A percentile compares a stretch with the other conserved stretches of the same genome.
These are phyloP conservation scores for Manis javanica DNA, from an alignment of 2,797 vertebrate genomes.

Conservation along the genomic window DNA sequence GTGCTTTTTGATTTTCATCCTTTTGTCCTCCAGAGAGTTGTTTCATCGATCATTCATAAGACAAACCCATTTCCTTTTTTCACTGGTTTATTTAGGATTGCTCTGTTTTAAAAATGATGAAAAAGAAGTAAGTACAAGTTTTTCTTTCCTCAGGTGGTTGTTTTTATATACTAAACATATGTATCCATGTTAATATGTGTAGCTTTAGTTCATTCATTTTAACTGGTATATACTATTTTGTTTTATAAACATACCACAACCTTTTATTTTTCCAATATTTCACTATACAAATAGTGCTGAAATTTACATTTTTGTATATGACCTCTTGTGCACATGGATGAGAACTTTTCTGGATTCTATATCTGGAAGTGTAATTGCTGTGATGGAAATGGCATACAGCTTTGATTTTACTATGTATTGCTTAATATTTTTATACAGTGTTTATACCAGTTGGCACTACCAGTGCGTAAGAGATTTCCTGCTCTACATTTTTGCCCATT, in stretches of 20 bases:
- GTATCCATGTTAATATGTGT: background rate
- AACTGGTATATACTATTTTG: constrained; percentile 33
- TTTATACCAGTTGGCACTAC: background rate
- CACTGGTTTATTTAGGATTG: background rate
- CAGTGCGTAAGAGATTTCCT: background rate
- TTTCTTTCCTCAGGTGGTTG: background rate
- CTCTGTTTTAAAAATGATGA: constrained; percentile 24
- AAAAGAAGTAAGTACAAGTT: background rate
- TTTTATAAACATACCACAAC: background rate
- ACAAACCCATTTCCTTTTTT: background rate
- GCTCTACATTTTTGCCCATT: background rate
- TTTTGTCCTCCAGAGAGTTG: background rate
- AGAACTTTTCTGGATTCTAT: background rate
- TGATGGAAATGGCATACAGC: background rate
- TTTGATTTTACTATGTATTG: background rate
- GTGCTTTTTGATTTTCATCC: background rate
- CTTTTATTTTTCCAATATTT: constrained; percentile 26
- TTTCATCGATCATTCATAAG: background rate
- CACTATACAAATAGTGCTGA: background rate
- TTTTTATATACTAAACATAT: constrained; percentile 27
- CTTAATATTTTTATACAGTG: background rate
- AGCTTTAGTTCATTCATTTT: background rate
- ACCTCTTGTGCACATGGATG: background rate
- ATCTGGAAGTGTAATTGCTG: background rate
- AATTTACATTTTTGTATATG: constrained; percentile 3